Base-by-base conservation (phyloP, 2,888 invertebrate genomes). In the Cremastobaeus sp. region DNA sequence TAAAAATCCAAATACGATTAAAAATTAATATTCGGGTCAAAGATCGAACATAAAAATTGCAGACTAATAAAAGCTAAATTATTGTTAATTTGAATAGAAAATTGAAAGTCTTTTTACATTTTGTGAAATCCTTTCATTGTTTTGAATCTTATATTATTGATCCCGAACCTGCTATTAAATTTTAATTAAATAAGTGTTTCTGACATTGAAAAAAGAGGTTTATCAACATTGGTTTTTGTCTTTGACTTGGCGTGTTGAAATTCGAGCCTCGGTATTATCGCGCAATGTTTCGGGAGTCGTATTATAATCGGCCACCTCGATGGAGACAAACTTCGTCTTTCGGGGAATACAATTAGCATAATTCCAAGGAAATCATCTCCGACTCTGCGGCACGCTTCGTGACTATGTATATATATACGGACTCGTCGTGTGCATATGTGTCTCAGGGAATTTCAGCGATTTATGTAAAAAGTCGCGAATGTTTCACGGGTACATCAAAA, bases 291-390 rank as follows among this genome's bases (percentile, higher is more conserved):
- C 59, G 68, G 71, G 62, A 68, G 60, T 73, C 69, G 69, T 65
- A 70, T 77, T 75, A 57, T 65, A 76, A 76, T 69, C 57, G 62
- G 59, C 77, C 65, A 59, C 71, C 69, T 65, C 57, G 69, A 37
- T 55, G 64, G 74, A 73, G 64, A 50, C 55, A 66, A 76, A 76
- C 78, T 70, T 77, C 78, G 60, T 74, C 78, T 81, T 85, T 84
- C 83, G 80, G 72, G 71, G 82, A 83, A 85, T 57, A 57, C 66
- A 79, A 86, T 86, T 85, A 85, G 79, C 86, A 85, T 86, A 86
- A 85, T 85, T 85, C 83, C 81, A 79, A 81, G 82, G 84, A 86
- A 86, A 85, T 84, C 81, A 80, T 84, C 84, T 83, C 78, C 82
- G 76, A 78, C 81, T 77, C 78, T 21, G 77, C 66, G 54, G 76